Percentiles rank a stretch among this genome's conserved stretches.
Conservation (phyloP, 2,888 invertebrate genomes). For the Plagiodera versicolora region DNA sequence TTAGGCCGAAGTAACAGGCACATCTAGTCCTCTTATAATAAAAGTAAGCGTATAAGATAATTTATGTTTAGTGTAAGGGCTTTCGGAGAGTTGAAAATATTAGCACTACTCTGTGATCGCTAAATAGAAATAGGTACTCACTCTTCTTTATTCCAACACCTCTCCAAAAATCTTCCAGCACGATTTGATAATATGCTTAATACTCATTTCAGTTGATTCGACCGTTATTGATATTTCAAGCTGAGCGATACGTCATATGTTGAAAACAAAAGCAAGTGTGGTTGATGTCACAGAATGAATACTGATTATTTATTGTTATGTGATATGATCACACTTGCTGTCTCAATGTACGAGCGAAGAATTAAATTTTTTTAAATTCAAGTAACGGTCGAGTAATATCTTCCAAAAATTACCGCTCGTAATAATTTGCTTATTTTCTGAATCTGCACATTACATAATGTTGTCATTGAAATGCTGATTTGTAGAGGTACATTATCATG, state of each 20-base stretch:
- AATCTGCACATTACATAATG: neutral
- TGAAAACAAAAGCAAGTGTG: too few species aligned
- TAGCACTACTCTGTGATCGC: constrained; percentile 21
- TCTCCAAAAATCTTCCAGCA: constrained; percentile 13
- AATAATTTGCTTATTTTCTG: neutral
- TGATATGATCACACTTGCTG: too few species aligned
- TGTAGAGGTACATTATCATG: neutral
- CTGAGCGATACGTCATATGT: too few species aligned
- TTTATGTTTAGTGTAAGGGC: constrained; percentile 10
- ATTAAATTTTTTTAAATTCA: too few species aligned
- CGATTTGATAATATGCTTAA: neutral
- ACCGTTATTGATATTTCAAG: too few species aligned
- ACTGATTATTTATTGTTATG: too few species aligned
- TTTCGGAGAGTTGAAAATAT: constrained; percentile 21
- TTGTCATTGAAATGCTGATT: neutral
- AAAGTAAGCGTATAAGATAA: constrained; percentile 12
- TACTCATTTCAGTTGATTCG: neutral
- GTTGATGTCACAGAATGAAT: too few species aligned
- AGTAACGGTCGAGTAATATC: too few species aligned
- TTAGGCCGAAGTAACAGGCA: constrained; percentile 14
- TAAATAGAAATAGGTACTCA: constrained; percentile 22
- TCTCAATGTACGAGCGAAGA: too few species aligned
- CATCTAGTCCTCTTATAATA: constrained; percentile 22
- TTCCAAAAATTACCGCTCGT: too few species aligned
- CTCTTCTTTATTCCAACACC: constrained; percentile 17